Conservation (phyloP, 2,888 invertebrate species). For the Brachyopa scutellaris region DNA sequence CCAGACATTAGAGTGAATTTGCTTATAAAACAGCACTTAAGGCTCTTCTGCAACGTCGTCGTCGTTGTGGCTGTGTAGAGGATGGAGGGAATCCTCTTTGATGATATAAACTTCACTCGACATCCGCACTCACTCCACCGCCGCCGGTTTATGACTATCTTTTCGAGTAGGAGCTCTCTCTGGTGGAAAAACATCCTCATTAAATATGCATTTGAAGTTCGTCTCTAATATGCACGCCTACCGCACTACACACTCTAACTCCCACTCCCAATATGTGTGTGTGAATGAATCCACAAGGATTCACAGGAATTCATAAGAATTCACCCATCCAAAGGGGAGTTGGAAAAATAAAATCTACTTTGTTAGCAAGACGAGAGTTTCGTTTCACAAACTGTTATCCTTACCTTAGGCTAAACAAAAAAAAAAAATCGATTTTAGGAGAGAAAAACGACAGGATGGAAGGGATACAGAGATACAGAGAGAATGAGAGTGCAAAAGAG, state of each 20-base stretch:
- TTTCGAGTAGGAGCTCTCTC: slow-evolving; percentile 27
- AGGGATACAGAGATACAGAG: not conserved
- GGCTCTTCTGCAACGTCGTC: slow-evolving; percentile 29
- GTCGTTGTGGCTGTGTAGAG: not conserved
- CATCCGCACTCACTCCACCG: too few species aligned
- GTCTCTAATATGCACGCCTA: slow-evolving; percentile 68
- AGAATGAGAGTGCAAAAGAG: too few species aligned
- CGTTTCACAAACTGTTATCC: slow-evolving; percentile 47
- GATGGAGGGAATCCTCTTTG: slow-evolving; percentile 52
- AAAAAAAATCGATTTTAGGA: slow-evolving; percentile 61
- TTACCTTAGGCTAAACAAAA: slow-evolving; percentile 50
- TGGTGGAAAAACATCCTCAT: slow-evolving; percentile 63
- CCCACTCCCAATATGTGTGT: not conserved
- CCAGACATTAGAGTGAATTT: slow-evolving; percentile 60
- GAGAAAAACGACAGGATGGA: slow-evolving; percentile 5
- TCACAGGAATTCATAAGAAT: slow-evolving; percentile 6
- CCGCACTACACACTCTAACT: slow-evolving; percentile 36
- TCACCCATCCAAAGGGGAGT: not conserved
- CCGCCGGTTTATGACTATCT: slow-evolving; percentile 47
- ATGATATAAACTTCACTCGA: slow-evolving; percentile 60
- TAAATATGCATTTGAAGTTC: slow-evolving; percentile 70
- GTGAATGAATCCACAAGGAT: slow-evolving; percentile 45
- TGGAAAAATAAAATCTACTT: slow-evolving; percentile 29
- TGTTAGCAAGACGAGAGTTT: slow-evolving; percentile 18
- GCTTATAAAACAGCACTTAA: slow-evolving; percentile 66